Conservation (phyloP, 1,140 invertebrate genomes). For the Apis florea region DNA sequence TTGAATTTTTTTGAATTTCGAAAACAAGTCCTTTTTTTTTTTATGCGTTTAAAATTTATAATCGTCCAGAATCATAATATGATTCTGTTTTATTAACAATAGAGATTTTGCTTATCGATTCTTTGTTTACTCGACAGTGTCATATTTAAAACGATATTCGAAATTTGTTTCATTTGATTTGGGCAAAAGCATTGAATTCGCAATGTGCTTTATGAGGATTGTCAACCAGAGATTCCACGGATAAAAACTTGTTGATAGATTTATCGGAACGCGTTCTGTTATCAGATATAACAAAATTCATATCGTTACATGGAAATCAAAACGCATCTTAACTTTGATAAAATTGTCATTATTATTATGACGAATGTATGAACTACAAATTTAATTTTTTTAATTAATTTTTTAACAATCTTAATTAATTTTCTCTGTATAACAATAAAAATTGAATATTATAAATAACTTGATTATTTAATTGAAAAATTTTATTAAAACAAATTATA, state of each 20-base stretch:
- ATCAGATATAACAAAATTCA: conserved; percentile 9
- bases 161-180: not conserved
- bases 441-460: too few relatives aligned
- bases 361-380: too few relatives aligned
- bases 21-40: too few relatives aligned
- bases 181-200: not conserved
- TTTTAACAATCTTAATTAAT: too few relatives aligned
- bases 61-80: not conserved
- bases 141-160: conserved; percentile 5
- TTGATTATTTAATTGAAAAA: too few relatives aligned
- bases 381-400: too few relatives aligned
- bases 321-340: not conserved
- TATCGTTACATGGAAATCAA: not conserved
- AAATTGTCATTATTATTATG: too few relatives aligned
- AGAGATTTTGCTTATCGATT: not conserved
- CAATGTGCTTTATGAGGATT: conserved; percentile 1
- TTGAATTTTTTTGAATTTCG: too few relatives aligned
- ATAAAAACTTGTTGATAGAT: conserved; percentile 17
- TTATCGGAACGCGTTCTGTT: conserved; percentile 14
- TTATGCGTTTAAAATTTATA: not conserved
- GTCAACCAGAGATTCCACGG: not conserved
- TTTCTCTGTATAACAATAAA: too few relatives aligned
- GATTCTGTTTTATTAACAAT: not conserved
- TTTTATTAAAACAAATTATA: not conserved
- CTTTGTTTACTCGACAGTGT: conserved; percentile 2